Evolutionary conservation across 2,113 vertebrate species (phyloP).

Genomic region (Charadrius vociferus): DNA sequence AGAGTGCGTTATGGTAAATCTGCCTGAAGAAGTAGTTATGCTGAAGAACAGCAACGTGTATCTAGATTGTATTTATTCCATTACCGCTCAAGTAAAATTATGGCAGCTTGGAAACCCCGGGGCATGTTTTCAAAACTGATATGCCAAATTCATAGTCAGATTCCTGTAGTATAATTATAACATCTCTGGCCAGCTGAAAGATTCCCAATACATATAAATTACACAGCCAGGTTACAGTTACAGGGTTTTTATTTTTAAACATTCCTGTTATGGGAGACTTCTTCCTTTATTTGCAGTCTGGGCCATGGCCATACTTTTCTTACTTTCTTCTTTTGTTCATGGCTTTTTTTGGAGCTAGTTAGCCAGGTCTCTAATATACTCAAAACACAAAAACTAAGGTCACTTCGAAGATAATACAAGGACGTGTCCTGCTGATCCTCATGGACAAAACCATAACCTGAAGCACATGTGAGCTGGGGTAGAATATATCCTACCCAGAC

Average conservation of each 20-base stretch:
- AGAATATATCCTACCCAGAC: not conserved
- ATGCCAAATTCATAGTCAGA: conserved; percentile 42
- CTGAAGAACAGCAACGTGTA: conserved; percentile 65
- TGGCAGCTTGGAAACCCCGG: conserved; percentile 30
- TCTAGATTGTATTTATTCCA: conserved; percentile 67
- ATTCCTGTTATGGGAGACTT: not conserved
- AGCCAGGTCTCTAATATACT: not conserved
- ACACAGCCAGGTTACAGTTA: not conserved
- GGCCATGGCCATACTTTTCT: not conserved
- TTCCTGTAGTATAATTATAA: conserved; percentile 32
- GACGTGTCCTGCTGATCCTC: not conserved
- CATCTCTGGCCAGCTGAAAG: conserved; percentile 34
- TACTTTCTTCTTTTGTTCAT: not conserved
- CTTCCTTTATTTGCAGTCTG: not conserved
- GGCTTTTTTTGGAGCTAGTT: not conserved
- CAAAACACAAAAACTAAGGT: not conserved
- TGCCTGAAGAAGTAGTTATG: conserved; percentile 74
- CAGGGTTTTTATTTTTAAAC: not conserved
- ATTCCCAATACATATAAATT: conserved; percentile 34
- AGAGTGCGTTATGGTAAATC: conserved; percentile 77
- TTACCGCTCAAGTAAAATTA: conserved; percentile 62
- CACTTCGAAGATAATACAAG: not conserved
- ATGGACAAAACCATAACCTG: not conserved
- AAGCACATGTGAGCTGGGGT: accelerated
- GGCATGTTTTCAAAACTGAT: conserved; percentile 57